Conservation (phyloP, 2,888 invertebrate species). For the Scaptomyza parva region DNA sequence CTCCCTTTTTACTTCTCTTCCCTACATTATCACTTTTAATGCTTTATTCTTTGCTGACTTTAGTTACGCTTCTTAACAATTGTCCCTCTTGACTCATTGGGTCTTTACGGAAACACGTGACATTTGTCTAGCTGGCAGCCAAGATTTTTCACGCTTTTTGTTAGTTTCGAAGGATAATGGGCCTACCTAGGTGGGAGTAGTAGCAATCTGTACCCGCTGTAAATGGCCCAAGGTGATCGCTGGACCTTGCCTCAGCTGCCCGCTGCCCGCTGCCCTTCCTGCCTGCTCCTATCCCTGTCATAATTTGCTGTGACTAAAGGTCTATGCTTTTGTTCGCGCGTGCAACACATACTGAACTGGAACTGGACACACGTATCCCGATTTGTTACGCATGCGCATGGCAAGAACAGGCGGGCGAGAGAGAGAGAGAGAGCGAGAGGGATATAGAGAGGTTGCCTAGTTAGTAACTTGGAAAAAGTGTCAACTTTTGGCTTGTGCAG, state of each 20-base stretch:
- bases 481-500: conserved; percentile 57
- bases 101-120: conserved; percentile 50
- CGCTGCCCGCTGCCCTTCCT: conserved; percentile 1
- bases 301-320: conserved; percentile 75
- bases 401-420: neutral
- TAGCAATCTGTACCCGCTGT: conserved; percentile 46
- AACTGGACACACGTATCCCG: conserved; percentile 71
- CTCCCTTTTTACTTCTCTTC: neutral
- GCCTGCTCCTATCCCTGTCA: conserved; percentile 34
- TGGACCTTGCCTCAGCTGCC: neutral
- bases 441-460: conserved; percentile 40
- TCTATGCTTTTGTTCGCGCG: conserved; percentile 47
- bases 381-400: conserved; percentile 72
- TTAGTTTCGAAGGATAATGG: conserved; percentile 70
- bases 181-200: conserved; percentile 71
- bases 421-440: neutral
- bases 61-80: conserved; percentile 60
- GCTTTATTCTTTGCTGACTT: conserved; percentile 12
- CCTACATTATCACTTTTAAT: neutral
- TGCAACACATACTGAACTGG: conserved; percentile 52
- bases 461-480: conserved; percentile 73
- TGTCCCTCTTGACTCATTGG: too few species aligned
- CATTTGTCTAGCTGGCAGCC: conserved; percentile 66
- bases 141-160: conserved; percentile 65
- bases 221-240: conserved; percentile 54